phyloP scores from a whole-genome alignment of 2,888 invertebrate genomes.

The Cyclophora punctaria region DNA sequence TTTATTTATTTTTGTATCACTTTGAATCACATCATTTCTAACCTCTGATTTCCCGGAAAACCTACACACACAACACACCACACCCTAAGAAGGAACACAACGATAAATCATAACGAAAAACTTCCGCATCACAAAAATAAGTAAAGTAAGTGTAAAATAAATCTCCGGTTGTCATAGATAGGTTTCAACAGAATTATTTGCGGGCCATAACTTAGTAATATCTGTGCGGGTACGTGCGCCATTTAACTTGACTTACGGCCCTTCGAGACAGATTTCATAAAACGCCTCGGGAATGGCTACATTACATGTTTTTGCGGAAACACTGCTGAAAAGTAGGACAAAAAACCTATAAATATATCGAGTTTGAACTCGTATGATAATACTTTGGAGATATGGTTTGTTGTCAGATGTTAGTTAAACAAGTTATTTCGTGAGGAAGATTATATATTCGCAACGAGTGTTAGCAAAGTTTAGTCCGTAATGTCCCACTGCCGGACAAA shows the following conservation, averaged over 20 bases:
- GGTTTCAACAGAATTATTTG: conserved; percentile 30
- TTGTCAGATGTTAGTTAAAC: too few relatives aligned
- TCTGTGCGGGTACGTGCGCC: conserved; percentile 43
- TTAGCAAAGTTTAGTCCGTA: too few relatives aligned
- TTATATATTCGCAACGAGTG: too few relatives aligned
- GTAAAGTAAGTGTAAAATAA: conserved; percentile 15
- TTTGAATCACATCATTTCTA: too few relatives aligned
- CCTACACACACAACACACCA: not conserved
- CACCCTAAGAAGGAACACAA: not conserved
- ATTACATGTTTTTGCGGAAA: conserved; percentile 6
- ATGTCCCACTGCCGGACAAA: too few relatives aligned
- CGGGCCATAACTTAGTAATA: conserved; percentile 54
- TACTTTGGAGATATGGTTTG: too few relatives aligned
- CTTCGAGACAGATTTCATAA: conserved; percentile 32
- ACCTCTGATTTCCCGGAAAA: too few relatives aligned
- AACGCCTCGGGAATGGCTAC: conserved; percentile 5
- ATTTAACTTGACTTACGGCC: conserved; percentile 57
- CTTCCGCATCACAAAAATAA: conserved; percentile 6
- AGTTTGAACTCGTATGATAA: too few relatives aligned
- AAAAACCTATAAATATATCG: too few relatives aligned
- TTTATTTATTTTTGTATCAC: too few relatives aligned
- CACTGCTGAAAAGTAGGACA: not conserved
- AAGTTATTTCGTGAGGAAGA: too few relatives aligned
- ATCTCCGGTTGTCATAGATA: conserved; percentile 13
- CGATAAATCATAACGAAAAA: not conserved